These are phyloP conservation scores for Magallana nippona DNA, from an alignment of 2,888 invertebrate genomes.

Conservation along the genomic window DNA sequence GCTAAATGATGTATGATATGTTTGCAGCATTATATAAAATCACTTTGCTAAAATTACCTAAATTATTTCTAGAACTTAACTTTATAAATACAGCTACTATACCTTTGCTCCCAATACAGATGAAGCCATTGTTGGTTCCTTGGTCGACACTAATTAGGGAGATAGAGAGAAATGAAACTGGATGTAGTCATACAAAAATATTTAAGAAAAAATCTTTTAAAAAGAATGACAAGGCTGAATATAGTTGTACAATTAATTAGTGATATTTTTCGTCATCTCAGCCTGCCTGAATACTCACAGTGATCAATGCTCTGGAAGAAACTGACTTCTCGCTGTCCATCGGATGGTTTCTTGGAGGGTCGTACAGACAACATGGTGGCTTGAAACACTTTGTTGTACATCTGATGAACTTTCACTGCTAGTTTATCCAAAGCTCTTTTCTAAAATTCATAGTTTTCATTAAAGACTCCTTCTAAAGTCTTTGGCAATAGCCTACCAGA, in stretches of 20 bases:
- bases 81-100: background rate
- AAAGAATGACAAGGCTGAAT: background rate
- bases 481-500: too few relatives aligned
- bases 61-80: too few relatives aligned
- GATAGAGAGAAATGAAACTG: background rate
- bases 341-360: constrained; percentile 49
- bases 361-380: constrained; percentile 76
- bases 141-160: constrained; percentile 28
- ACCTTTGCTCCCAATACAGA: constrained; percentile 25
- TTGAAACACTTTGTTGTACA: constrained; percentile 75
- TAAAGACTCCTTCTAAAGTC: too few relatives aligned
- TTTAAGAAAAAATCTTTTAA: too few relatives aligned
- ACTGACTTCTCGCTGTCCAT: constrained; percentile 52
- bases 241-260: too few relatives aligned
- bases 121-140: constrained; percentile 37
- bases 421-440: constrained; percentile 75
- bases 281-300: constrained; percentile 31
- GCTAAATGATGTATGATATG: too few relatives aligned
- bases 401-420: constrained; percentile 67
- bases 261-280: too few relatives aligned
- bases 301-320: constrained; percentile 57
- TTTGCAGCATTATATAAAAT: too few relatives aligned
- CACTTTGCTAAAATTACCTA: too few relatives aligned
- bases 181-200: background rate
- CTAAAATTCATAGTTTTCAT: constrained; percentile 58